Evolutionary conservation across 2,888 invertebrate species (phyloP).

Genomic region (Cephus sareptanus): DNA sequence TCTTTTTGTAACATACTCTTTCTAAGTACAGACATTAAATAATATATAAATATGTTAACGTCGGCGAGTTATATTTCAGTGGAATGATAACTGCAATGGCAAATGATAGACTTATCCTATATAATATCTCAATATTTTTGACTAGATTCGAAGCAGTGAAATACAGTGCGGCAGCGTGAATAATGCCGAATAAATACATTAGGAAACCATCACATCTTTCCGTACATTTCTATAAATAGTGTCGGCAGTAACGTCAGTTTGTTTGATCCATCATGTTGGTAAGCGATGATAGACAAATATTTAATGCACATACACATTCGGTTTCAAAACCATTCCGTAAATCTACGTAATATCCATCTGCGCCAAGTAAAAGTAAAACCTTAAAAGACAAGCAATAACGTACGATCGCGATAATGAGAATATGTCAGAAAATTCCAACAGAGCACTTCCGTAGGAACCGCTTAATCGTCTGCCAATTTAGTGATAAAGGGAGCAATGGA

Average conservation of each 20-base stretch:
- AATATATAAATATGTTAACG: not conserved
- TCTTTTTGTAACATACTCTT: not conserved
- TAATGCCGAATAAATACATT: not conserved
- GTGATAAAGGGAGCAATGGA: conserved; percentile 84
- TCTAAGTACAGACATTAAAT: not conserved
- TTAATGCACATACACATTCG: not conserved
- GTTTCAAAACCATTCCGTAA: not conserved
- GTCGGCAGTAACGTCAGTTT: not conserved
- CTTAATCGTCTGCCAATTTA: conserved; percentile 59
- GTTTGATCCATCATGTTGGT: not conserved
- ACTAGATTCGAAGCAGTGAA: not conserved
- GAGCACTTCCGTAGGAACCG: not conserved
- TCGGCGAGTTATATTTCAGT: not conserved
- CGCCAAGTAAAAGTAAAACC: not conserved
- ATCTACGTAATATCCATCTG: not conserved
- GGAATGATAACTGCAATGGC: not conserved
- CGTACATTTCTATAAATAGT: not conserved
- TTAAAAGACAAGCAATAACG: not conserved
- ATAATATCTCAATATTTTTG: not conserved
- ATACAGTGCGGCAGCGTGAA: not conserved
- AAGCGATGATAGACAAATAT: not conserved
- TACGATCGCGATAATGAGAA: not conserved
- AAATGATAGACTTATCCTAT: not conserved
- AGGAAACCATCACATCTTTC: not conserved
- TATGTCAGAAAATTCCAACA: not conserved